Base-by-base conservation (phyloP, 2,113 vertebrate genomes). In the Calyptommatus sinebrachiatus region DNA sequence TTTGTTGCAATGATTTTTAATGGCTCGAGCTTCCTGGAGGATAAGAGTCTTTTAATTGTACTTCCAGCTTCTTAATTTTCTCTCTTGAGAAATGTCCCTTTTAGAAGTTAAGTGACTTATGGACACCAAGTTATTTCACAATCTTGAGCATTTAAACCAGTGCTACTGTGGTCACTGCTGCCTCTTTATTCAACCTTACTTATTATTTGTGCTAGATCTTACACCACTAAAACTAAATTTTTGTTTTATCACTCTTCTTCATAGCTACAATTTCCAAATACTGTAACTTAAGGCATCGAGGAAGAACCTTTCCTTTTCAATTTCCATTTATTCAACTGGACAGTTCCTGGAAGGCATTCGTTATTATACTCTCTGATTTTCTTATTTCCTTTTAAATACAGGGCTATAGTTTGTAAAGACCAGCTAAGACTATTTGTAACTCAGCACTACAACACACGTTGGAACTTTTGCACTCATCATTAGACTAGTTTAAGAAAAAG, bases 61-160 rank as follows among this genome's bases (percentile, higher is more conserved):
- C 21, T 31, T 69, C 53, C 72, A 45, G 10, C 31, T 69, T 74
- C 41, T 21, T 81, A 60, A 26, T 22, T 12, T 26, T 61, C 10
- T 57, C 65, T 77, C 66, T 69, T 71, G 67, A 78, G 24, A 61
- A 78, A 62, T 61, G 5, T 71, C 24, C 22, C 21, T 35, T 61
- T 78, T 78, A 28, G 31, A 78, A 78, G 61, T 69, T 69, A 77
- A 77, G 65, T 68, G 46, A 69, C 48, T 69, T 24, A 41, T 45
- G 66, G 48, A 41, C 29, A 60, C 22, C 57, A n/a, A 48, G 71
- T 71, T 67, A 67, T 46, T 41, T 75, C 21, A 26, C 50, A 75
- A 26, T 16, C 2, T 79, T 26, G 20, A 28, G 22, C 22, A 26
- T 74, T 74, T 67, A 61, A 80, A 74, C 14, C 12, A 24, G 48